A percentile compares a stretch with the other conserved stretches of the same genome.
Conservation (phyloP, 2,888 invertebrate genomes). For the Teleiodes luculella region DNA sequence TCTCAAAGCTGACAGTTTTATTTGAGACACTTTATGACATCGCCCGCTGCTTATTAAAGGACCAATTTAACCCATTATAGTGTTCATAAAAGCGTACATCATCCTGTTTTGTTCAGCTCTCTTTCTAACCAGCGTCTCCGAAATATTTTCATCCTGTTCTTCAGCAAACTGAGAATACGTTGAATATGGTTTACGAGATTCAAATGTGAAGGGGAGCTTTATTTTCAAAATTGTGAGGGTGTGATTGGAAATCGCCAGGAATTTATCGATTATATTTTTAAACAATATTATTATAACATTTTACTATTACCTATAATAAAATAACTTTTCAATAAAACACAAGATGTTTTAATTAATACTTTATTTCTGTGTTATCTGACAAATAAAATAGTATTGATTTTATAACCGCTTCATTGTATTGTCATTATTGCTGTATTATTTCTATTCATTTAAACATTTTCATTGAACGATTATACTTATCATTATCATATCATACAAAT, state of each 20-base stretch:
- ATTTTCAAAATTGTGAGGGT: slow-evolving; percentile 62
- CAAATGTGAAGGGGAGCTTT: slow-evolving; percentile 59
- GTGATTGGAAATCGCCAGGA: slow-evolving; percentile 25
- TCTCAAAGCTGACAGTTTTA: slow-evolving; percentile 56
- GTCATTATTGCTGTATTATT: too few relatives aligned
- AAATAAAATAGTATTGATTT: too few relatives aligned
- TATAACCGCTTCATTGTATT: too few relatives aligned
- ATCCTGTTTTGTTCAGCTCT: slow-evolving; percentile 64
- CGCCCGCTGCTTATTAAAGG: slow-evolving; percentile 64
- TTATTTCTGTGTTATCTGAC: too few relatives aligned
- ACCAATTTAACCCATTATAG: slow-evolving; percentile 77
- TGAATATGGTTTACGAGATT: slow-evolving; percentile 69
- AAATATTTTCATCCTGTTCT: slow-evolving; percentile 37
- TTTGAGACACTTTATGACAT: slow-evolving; percentile 62
- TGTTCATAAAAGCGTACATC: slow-evolving; percentile 73
- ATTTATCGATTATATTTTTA: slow-evolving; percentile 9
- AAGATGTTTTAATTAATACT: too few relatives aligned
- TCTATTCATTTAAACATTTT: too few relatives aligned
- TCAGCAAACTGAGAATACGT: slow-evolving; percentile 36
- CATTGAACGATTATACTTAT: too few relatives aligned
- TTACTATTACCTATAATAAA: too few relatives aligned
- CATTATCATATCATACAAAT: too few relatives aligned
- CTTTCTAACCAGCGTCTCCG: slow-evolving; percentile 28
- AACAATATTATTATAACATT: too few relatives aligned
- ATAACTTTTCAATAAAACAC: too few relatives aligned